phyloP scores from a whole-genome alignment of 2,113 vertebrate species.

The Calcarius ornatus region DNA sequence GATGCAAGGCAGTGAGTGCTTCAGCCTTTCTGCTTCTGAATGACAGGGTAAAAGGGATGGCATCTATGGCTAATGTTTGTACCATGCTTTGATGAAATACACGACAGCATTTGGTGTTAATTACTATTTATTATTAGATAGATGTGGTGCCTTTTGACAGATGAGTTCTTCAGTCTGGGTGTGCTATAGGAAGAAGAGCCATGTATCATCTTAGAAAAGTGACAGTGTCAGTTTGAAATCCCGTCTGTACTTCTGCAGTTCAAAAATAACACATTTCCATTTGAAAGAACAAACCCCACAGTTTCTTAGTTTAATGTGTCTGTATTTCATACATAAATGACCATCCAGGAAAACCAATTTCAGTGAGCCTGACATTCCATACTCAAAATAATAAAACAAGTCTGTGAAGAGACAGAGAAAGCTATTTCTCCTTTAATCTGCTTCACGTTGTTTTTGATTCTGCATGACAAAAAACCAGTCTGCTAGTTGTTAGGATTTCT shows the following conservation, averaged over 20 bases:
- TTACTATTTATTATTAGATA: background rate
- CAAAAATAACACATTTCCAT: slow-evolving; percentile 26
- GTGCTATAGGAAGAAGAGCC: background rate
- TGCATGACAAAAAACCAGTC: background rate
- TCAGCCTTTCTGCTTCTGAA: background rate
- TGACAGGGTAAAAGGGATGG: background rate
- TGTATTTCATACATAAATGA: slow-evolving; percentile 46
- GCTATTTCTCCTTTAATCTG: slow-evolving; percentile 36
- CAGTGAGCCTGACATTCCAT: background rate
- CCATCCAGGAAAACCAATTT: slow-evolving; percentile 20
- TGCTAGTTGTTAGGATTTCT: background rate
- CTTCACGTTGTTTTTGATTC: slow-evolving; percentile 21
- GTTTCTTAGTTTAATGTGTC: slow-evolving; percentile 16
- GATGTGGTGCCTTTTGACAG: background rate
- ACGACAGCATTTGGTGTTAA: background rate
- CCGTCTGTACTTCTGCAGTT: background rate
- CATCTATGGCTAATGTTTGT: background rate
- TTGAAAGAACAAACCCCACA: slow-evolving; percentile 16
- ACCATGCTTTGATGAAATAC: background rate
- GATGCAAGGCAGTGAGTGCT: background rate
- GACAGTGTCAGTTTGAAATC: slow-evolving; percentile 1
- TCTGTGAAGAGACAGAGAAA: slow-evolving; percentile 3
- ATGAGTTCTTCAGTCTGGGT: background rate
- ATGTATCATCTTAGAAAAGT: background rate
- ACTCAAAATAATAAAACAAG: slow-evolving; percentile 31